A percentile compares a stretch with the other conserved stretches of the same genome.
These are phyloP conservation scores for Mastacembelus armatus DNA, from an alignment of 2,797 vertebrate genomes.

Conservation along the genomic window DNA sequence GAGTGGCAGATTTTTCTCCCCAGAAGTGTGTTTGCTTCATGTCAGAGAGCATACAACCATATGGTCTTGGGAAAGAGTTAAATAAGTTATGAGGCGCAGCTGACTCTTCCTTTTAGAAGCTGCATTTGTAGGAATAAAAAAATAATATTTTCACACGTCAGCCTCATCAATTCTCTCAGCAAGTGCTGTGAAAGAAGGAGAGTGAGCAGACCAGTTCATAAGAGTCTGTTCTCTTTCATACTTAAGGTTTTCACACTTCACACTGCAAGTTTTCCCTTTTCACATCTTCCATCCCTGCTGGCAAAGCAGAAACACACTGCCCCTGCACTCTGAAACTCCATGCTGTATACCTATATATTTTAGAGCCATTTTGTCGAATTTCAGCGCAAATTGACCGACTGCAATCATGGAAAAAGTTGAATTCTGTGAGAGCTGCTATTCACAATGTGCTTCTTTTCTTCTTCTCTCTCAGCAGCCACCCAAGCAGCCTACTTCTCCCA, in stretches of 20 bases:
- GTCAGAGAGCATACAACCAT: slow-evolving; percentile 76
- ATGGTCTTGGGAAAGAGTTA: slow-evolving; percentile 82
- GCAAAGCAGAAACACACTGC: slow-evolving; percentile 33
- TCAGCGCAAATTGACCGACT: slow-evolving; percentile 7
- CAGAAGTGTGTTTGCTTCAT: slow-evolving; percentile 62
- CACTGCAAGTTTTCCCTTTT: slow-evolving; percentile 36
- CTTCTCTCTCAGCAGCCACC: slow-evolving; percentile 74
- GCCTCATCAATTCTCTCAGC: slow-evolving; percentile 36
- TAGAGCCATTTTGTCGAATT: slow-evolving; percentile 22
- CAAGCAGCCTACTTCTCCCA: slow-evolving; percentile 90
- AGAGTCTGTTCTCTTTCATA: slow-evolving; percentile 20
- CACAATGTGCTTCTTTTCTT: slow-evolving; percentile 11
- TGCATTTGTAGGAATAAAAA: slow-evolving; percentile 42
- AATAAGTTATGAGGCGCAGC: slow-evolving; percentile 82
- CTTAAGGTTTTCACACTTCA: slow-evolving; percentile 8
- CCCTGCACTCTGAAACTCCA: slow-evolving; percentile 26
- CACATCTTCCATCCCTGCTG: slow-evolving; percentile 33
- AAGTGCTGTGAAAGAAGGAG: slow-evolving; percentile 46
- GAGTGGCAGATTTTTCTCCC: slow-evolving; percentile 66
- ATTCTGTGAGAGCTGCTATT: slow-evolving; percentile 20
- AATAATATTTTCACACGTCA: slow-evolving; percentile 47
- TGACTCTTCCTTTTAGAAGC: slow-evolving; percentile 68
- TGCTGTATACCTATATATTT: slow-evolving; percentile 4
- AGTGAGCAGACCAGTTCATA: slow-evolving; percentile 9
- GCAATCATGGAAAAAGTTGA: slow-evolving; percentile 10